Evolutionary conservation across 2,888 invertebrate species (phyloP), one percentile per base, ranked within the genome.

Genomic region (Cephus runcator): DNA sequence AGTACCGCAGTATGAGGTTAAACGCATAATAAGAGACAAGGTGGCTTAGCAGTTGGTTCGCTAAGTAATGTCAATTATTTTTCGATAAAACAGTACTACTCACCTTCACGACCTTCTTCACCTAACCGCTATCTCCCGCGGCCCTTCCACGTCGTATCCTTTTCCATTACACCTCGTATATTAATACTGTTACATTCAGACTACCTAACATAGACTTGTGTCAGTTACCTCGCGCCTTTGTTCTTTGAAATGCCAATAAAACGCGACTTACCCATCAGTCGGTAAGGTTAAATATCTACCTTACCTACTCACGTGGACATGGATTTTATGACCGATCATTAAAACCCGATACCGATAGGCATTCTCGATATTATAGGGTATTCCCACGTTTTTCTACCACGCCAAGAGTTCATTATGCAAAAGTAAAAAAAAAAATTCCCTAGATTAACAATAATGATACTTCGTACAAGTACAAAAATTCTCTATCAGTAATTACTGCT

Each of bases 201-300:
- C 31, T 74, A 34, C 36, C 35, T 74, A 12, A 12, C 74, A 34
- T 34, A 34, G 36, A 23, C 56, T 9, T 23, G 56, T 23, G 56
- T 56, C 56, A 56, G 56, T 23, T 56, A 12, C 12, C 36, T 33
- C 23, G 30, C 74, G 34, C 34, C 74, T 74, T 74, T 74, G 74
- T 74, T 74, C 74, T 12, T 34, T 12, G 74, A 74, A 74, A 74
- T 74, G 74, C 35, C 74, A 74, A 23, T 56, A 11, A 30, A 30
- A 74, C 3, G 23, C 35, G 74, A 74, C 74, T 74, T 31, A 6
- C n/a, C 74, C 74, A n/a, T 74, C 36, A 74, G 74, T 34, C 74
- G 34, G 34, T 56, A 31, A 74, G 74, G 74, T 74, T 74, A 74
- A 74, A 74, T 35, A 11, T 34, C 74, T 74, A 33, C 74, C 74